phyloP scores from a whole-genome alignment of 2,888 invertebrate genomes.

The Anoplius nigerrimus region DNA sequence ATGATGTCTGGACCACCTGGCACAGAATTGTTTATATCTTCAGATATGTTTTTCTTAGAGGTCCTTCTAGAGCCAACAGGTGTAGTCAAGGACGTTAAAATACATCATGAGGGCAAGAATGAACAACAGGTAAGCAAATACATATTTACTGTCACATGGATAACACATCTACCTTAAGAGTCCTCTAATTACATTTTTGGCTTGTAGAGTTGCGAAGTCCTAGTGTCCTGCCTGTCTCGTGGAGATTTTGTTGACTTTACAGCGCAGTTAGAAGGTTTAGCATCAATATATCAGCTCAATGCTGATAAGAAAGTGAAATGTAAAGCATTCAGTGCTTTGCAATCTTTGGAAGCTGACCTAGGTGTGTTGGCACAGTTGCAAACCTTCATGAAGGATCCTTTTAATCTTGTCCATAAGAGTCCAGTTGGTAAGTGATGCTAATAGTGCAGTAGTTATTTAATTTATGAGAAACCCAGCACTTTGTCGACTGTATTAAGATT shows the following conservation, averaged over 20 bases:
- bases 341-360: slow-evolving; percentile 93
- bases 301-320: slow-evolving; percentile 96
- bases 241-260: slow-evolving; percentile 96
- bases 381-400: slow-evolving; percentile 83
- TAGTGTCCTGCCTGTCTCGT: slow-evolving; percentile 87
- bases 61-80: slow-evolving; percentile 90
- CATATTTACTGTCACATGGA: neutral
- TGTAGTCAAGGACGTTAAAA: slow-evolving; percentile 90
- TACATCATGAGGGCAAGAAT: slow-evolving; percentile 92
- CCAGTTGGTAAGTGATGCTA: slow-evolving; percentile 86
- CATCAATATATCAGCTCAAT: slow-evolving; percentile 94
- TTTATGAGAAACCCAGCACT: no score
- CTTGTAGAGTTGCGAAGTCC: slow-evolving; percentile 89
- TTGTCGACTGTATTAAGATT: no score
- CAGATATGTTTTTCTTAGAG: slow-evolving; percentile 97
- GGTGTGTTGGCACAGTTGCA: slow-evolving; percentile 87
- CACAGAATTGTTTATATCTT: slow-evolving; percentile 91
- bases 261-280: slow-evolving; percentile 92
- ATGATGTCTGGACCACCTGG: slow-evolving; percentile 89
- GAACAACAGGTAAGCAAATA: slow-evolving; percentile 74
- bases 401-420: slow-evolving; percentile 89
- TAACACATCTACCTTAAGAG: neutral
- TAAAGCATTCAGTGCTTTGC: slow-evolving; percentile 94
- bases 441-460: slow-evolving; percentile 5
- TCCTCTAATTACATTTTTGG: neutral